phyloP scores from a whole-genome alignment of 2,888 invertebrate genomes.

The Brachyopa scutellaris region DNA sequence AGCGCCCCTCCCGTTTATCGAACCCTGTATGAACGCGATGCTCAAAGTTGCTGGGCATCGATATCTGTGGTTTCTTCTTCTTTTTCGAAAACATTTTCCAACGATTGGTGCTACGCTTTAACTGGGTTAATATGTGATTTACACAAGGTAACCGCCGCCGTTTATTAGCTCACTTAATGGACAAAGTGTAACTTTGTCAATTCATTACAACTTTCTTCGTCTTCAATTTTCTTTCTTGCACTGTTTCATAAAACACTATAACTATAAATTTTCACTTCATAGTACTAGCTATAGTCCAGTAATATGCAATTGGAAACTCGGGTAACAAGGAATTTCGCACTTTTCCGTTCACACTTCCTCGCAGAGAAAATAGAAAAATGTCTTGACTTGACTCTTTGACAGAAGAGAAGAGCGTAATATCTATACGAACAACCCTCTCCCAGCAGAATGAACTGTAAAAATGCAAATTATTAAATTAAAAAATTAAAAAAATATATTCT shows the following conservation, averaged over 20 bases:
- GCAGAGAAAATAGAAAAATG: slow-evolving; percentile 32
- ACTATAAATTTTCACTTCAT: slow-evolving; percentile 11
- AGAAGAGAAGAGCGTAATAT: too few species aligned
- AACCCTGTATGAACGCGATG: slow-evolving; percentile 99
- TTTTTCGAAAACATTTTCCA: slow-evolving; percentile 93
- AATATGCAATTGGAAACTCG: slow-evolving; percentile 12
- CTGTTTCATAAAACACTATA: background rate
- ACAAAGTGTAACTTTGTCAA: slow-evolving; percentile 30
- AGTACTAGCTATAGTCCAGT: background rate
- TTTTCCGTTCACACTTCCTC: slow-evolving; percentile 23
- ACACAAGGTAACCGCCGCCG: slow-evolving; percentile 38
- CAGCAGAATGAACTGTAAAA: too few species aligned
- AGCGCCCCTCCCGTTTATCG: slow-evolving; percentile 96
- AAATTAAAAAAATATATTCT: too few species aligned
- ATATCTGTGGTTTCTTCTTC: slow-evolving; percentile 98
- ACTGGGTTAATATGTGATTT: slow-evolving; percentile 60
- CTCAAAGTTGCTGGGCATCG: slow-evolving; percentile 98
- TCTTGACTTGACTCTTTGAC: slow-evolving; percentile 26
- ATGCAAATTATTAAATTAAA: too few species aligned
- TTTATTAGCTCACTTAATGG: slow-evolving; percentile 5
- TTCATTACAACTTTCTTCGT: slow-evolving; percentile 30
- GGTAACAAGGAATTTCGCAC: slow-evolving; percentile 27
- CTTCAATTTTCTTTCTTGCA: background rate
- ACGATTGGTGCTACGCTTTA: slow-evolving; percentile 3
- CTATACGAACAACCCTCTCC: too few species aligned